Percentiles rank a stretch among this genome's conserved stretches.
Conservation (phyloP, 2,113 vertebrate genomes). For the Drymodes brunneopygia region DNA sequence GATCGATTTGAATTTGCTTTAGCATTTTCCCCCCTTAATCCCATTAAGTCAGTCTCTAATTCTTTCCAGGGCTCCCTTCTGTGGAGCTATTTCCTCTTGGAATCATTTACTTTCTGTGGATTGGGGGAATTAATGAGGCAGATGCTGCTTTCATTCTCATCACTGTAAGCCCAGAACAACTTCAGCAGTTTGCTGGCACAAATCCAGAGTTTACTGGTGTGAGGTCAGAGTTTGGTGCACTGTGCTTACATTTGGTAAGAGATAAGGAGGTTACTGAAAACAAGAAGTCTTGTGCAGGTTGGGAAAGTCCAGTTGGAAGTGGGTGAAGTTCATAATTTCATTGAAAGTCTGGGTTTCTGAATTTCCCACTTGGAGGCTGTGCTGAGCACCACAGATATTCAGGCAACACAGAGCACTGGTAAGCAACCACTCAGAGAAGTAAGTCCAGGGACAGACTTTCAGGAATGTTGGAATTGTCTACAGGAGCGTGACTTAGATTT, state of each 20-base stretch:
- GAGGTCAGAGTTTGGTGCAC: constrained; percentile 32
- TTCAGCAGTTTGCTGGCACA: constrained; percentile 23
- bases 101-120: constrained; percentile 60
- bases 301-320: background rate
- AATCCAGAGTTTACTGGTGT: constrained; percentile 8
- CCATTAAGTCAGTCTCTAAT: constrained; percentile 67
- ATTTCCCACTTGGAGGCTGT: background rate
- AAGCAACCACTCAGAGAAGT: background rate
- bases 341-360: background rate
- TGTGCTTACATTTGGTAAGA: constrained; percentile 15
- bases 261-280: background rate
- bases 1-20: constrained; percentile 46
- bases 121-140: constrained; percentile 55
- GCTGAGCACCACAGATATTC: background rate
- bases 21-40: constrained; percentile 63
- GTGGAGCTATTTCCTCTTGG: constrained; percentile 69
- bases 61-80: constrained; percentile 71
- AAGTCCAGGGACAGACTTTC: background rate
- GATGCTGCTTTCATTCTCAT: constrained; percentile 60
- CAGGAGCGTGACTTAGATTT: background rate
- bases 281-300: background rate
- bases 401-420: background rate
- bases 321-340: background rate
- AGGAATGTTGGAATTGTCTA: background rate
- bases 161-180: constrained; percentile 48